Base-by-base conservation (phyloP, 1,140 invertebrate genomes). In the Philotrypesis tridentata region DNA sequence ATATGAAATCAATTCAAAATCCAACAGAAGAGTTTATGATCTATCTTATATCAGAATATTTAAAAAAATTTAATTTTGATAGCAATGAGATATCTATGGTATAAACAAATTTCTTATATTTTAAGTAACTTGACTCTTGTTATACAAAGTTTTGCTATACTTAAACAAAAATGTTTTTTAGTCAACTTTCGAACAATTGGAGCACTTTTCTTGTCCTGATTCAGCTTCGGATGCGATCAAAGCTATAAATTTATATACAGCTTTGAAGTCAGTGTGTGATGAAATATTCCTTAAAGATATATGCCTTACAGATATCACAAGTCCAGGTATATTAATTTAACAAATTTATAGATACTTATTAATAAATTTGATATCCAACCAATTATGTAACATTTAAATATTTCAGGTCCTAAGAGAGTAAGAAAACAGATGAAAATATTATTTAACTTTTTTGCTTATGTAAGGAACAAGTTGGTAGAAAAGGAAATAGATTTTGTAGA, bases 281-380 rank as follows among this genome's bases (percentile, higher is more conserved):
- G 70, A 85, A 63, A 88, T 90, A 84, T 89, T 88, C 84, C 11
- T 89, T 8, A 81, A 82, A 79, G 86, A 89, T 72, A 85, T 90
- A 33, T 83, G 55, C 79, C 78, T 90, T 40, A 87, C 79, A 0
- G 89, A 90, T 37, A 87, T 90, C 0, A 87, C 84, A 27, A 86
- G 79, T 78, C 87, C 88, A 70, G 86, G 87, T 88, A 85, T 14
- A 23, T 40, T 65, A 63, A 21, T 61, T 43, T 55, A 43, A 17
- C 3, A 23, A 31, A 71, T n/a, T n/a, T n/a, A 4, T 67, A 14
- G 25, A n/a, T n/a, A n/a, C n/a, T 63, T 12, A 63, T 73, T 68
- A 65, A 72, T 31, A 71, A 23, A 74, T 70, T 12, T 65, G 61
- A n/a, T 11, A 23, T 11, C 7, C 9, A 21, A 1, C 7, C 9